These are phyloP conservation scores for Yasuhikotakia modesta DNA, from an alignment of 2,797 vertebrate genomes.

Conservation along the genomic window DNA sequence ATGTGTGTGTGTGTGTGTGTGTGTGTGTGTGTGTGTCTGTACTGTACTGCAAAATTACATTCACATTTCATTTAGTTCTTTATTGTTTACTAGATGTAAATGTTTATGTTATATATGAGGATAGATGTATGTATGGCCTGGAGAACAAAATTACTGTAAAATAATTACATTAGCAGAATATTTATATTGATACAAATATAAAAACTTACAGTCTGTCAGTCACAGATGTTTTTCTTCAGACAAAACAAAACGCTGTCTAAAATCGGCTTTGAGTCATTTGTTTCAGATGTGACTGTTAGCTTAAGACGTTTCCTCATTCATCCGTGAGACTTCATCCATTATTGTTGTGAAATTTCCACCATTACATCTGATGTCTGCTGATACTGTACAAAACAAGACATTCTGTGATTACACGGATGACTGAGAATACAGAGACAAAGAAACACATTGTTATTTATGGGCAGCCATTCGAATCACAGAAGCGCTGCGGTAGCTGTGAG, in stretches of 20 bases:
- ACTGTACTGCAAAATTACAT: no score
- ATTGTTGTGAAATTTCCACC: not conserved
- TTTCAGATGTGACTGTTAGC: not conserved
- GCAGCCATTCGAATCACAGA: not conserved
- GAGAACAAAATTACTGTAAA: no score
- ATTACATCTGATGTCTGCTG: not conserved
- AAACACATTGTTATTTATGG: constrained; percentile 9
- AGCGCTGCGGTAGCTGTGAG: not conserved
- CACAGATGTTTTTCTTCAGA: not conserved
- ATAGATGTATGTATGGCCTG: no score
- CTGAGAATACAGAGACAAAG: constrained; percentile 4
- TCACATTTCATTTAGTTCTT: no score
- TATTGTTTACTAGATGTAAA: no score
- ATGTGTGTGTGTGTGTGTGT: no score
- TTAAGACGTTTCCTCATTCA: not conserved
- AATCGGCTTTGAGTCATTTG: not conserved
- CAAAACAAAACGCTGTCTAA: not conserved
- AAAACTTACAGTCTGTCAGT: not conserved
- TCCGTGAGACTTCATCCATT: not conserved
- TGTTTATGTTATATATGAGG: no score
- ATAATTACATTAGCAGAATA: no score
- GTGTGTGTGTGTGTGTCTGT: no score
- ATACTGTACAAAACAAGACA: not conserved
- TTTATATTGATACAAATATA: not conserved
- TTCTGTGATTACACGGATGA: constrained; percentile 5